A percentile compares a stretch with the other conserved stretches of the same genome.
These are phyloP conservation scores for Abrostola tripartita DNA, from an alignment of 2,888 invertebrate genomes.

Conservation along the genomic window DNA sequence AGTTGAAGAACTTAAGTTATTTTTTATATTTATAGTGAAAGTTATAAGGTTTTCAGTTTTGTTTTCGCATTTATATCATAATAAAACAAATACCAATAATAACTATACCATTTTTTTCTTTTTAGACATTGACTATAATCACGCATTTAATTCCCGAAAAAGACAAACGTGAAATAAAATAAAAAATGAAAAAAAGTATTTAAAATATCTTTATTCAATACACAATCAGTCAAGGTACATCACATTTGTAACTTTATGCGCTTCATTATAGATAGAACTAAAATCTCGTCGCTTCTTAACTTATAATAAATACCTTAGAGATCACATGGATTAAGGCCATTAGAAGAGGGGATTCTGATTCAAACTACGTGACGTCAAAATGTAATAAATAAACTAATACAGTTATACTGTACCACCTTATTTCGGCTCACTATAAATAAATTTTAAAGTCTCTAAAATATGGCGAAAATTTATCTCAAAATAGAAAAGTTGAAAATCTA, in stretches of 20 bases:
- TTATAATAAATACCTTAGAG: constrained; percentile 34
- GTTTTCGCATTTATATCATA: constrained; percentile 64
- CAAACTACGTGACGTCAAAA: constrained; percentile 5
- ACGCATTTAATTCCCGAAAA: not conserved
- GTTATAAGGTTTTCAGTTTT: constrained; percentile 51
- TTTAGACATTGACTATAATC: not conserved
- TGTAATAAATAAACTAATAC: constrained; percentile 4
- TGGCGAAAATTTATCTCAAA: constrained; percentile 16
- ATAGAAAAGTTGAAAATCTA: constrained; percentile 11
- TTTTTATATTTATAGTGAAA: constrained; percentile 55
- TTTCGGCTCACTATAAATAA: not conserved
- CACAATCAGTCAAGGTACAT: constrained; percentile 61
- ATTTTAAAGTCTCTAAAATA: constrained; percentile 31
- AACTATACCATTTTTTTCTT: constrained; percentile 1
- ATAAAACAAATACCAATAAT: constrained; percentile 55
- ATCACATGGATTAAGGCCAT: constrained; percentile 39
- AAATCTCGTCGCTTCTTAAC: constrained; percentile 20
- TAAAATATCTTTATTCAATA: constrained; percentile 56
- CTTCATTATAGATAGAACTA: constrained; percentile 21
- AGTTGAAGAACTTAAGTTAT: constrained; percentile 60
- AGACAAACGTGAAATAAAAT: not conserved
- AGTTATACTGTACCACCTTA: constrained; percentile 1
- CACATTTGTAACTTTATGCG: constrained; percentile 43
- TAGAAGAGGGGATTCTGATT: not conserved
- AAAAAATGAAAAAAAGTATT: constrained; percentile 21